Evolutionary conservation across 2,888 invertebrate species (phyloP).

Genomic region (Alloscopus bannaensis): DNA sequence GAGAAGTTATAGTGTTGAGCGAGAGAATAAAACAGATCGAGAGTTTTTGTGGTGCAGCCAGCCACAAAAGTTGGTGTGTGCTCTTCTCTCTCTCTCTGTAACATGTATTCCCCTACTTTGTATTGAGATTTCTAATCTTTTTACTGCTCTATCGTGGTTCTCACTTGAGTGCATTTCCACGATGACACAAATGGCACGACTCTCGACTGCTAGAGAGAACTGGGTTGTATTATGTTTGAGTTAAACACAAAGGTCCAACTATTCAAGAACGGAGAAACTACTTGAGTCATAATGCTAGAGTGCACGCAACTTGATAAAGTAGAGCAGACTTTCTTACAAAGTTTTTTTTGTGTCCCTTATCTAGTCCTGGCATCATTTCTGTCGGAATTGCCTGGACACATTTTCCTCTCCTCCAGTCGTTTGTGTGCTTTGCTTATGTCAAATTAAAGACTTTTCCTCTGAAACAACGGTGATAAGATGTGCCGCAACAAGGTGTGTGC

Average conservation of each 20-base stretch:
- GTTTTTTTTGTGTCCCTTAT: background rate
- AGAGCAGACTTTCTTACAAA: background rate
- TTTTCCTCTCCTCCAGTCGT: too few species aligned
- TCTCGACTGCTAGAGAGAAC: background rate
- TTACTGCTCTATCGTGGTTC: constrained; percentile 37
- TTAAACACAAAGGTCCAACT: background rate
- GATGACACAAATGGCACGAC: constrained; percentile 12
- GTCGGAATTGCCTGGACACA: background rate
- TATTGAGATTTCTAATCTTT: constrained; percentile 44
- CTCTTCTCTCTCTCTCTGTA: constrained; percentile 4
- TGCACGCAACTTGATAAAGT: background rate
- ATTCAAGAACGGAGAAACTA: background rate
- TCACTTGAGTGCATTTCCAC: constrained; percentile 53
- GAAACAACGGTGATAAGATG: too few species aligned
- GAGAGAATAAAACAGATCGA: constrained; percentile 32
- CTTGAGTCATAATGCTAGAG: background rate
- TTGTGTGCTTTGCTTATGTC: too few species aligned
- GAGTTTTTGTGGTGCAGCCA: constrained; percentile 7
- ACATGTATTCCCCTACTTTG: background rate
- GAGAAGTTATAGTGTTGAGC: too few species aligned
- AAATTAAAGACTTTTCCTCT: too few species aligned
- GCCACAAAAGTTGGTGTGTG: background rate
- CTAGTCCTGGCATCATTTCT: background rate
- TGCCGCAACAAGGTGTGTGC: too few species aligned
- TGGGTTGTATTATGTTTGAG: background rate